Conservation (phyloP, 2,113 vertebrate species). For the Toxostoma redivivum region DNA sequence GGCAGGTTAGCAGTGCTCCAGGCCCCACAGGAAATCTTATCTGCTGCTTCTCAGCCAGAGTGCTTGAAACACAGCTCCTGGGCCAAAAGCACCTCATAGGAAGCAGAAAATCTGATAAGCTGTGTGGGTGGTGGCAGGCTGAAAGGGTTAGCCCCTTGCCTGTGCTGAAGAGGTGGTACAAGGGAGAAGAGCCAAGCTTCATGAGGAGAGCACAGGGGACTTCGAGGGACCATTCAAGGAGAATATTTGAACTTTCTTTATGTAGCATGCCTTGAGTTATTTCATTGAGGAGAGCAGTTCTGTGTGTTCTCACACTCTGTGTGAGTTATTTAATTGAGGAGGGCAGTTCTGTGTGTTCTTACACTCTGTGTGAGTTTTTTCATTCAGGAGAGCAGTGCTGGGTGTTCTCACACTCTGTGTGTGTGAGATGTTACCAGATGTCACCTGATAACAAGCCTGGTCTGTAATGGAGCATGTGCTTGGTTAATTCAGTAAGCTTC, state of each 20-base stretch:
- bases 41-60: not conserved
- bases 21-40: not conserved
- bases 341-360: not conserved
- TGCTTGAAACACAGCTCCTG: not conserved
- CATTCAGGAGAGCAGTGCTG: not conserved
- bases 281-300: not conserved
- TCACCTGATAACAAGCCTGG: not conserved
- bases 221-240: not conserved
- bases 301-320: not conserved
- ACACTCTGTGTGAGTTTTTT: not conserved
- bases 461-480: not conserved
- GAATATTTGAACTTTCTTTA: not conserved
- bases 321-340: not conserved
- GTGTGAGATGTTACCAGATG: not conserved
- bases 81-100: not conserved
- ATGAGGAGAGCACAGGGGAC: not conserved
- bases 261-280: not conserved
- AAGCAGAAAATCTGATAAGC: slow-evolving; percentile 6
- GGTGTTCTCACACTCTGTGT: not conserved
- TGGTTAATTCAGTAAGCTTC: not conserved
- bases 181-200: not conserved
- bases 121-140: not conserved
- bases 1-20: not conserved
- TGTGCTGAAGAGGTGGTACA: not conserved
- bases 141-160: not conserved